Evolutionary conservation across 92 coral and sea anemone genomes (phyloP), one percentile per base, ranked within the genome.

Genomic region (Galaxea fascicularis): DNA sequence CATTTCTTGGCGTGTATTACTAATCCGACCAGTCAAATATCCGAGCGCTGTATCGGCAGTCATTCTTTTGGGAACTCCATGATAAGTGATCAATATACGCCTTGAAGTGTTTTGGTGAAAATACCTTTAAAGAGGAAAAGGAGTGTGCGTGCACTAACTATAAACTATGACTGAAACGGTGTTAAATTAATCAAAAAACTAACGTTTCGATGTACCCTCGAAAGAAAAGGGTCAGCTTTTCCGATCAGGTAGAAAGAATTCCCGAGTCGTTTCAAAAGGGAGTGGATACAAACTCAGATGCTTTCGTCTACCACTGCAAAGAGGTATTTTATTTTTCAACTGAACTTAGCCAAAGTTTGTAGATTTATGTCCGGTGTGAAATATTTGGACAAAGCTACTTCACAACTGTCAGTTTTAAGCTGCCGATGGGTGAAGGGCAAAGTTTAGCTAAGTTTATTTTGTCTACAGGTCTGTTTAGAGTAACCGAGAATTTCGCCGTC

Each of bases 201-300:
- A 28, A 27, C 44, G 20, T 11, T 25, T 71, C 76, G 46, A 71
- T 71, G 76, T 47, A 44, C 41, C 13, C 76, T 0, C 77, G 78
- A 13, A 82, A 58, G 44, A 82, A 82, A 18, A 54, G 47, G 69
- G 86, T 82, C 0, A 82, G 86, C 57, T 82, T 82, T 16, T 29
- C 52, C 15, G 86, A 82, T 7, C 77, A 54, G 16, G 86, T 82
- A 18, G 78, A 82, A 60, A 71, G 78, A 70, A 82, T 82, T 57
- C 86, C 86, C 45, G 65, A 65, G 35, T 65, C 84, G 24, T 79
- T 51, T 79, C 74, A 63, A 21, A 51, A 20, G 28, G 84, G 54
- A 79, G 51, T 59, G 75, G 84, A 77, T 28, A 57, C 31, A 13
- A 78, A 47, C 30, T 51, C 21, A 4, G 84, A 79, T 29, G 65